Evolutionary conservation across 2,113 vertebrate genomes (phyloP), one percentile per base, ranked within the genome.

Genomic region (Sturnira hondurensis): DNA sequence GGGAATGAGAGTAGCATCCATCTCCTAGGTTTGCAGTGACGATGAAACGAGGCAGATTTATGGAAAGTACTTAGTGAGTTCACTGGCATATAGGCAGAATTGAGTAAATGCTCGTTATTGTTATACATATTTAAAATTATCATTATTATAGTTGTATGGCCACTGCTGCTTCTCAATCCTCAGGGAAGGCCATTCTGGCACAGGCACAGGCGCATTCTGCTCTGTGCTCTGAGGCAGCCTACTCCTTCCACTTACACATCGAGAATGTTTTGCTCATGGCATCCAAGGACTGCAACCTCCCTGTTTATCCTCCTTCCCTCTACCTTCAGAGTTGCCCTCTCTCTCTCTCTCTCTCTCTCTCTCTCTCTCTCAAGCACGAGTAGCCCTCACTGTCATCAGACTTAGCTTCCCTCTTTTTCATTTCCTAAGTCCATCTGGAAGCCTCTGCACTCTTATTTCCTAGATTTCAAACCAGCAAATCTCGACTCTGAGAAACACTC

Each of bases 161-260:
- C 31, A 43, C 41, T 12, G 24, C 84, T 67, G 14, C 19, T 58
- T 87, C 36, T 63, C 24, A 38, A 26, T 47, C 54, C 33, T 45
- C 52, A 26, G 43, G 2, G 28, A 91, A 58, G 28, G 28, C 19
- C 61, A n/a, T n/a, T n/a, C n/a, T n/a, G n/a, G n/a, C n/a, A n/a
- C n/a, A n/a, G n/a, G n/a, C n/a, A n/a, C n/a, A n/a, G n/a, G 63
- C 17, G 10, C 68, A 3, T 76, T 83, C n/a, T 65, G 28, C 6
- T 76, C 24, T 58, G 67, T 43, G 6, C 36, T 58, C 28, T 19
- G 63, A 31, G 76, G 31, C 33, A 81, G 3, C 36, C 33, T 50
- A 2, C 5, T 20, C 43, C 28, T 20, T 9, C 15, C 12, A 2
- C 45, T 38, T 1, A 22, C 10, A 16, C 2, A 5, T 31, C 17